A percentile compares a stretch with the other conserved stretches of the same genome.
These are phyloP conservation scores for Halesus radiatus DNA, from an alignment of 1,140 invertebrate genomes.

Conservation along the genomic window DNA sequence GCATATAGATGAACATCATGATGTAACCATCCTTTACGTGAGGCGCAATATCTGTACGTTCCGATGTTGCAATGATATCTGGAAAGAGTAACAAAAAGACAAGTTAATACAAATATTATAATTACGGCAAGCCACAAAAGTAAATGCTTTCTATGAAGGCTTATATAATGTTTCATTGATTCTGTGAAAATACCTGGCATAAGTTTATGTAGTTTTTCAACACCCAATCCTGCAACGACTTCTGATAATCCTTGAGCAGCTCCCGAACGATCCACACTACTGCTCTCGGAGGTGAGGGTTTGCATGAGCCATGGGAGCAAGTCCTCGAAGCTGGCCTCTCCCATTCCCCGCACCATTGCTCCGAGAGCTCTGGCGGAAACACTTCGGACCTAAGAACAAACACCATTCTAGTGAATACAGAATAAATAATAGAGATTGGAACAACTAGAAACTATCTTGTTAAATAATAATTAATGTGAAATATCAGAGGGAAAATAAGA, in stretches of 20 bases:
- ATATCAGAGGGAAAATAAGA: background rate
- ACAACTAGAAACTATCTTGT: too few relatives aligned
- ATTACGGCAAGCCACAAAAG: too few relatives aligned
- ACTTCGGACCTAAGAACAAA: slow-evolving; percentile 76
- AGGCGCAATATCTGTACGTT: slow-evolving; percentile 93
- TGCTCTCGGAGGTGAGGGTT: slow-evolving; percentile 95
- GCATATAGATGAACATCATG: slow-evolving; percentile 99
- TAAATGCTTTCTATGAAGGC: too few relatives aligned
- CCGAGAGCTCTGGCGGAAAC: slow-evolving; percentile 95
- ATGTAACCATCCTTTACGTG: slow-evolving; percentile 99
- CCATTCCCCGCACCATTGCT: slow-evolving; percentile 97
- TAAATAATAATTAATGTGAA: too few relatives aligned
- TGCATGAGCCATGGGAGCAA: slow-evolving; percentile 98
- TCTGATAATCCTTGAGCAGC: slow-evolving; percentile 97
- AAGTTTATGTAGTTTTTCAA: slow-evolving; percentile 94
- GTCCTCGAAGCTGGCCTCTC: slow-evolving; percentile 95
- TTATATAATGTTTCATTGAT: too few relatives aligned
- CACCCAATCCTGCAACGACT: slow-evolving; percentile 96
- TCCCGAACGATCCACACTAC: slow-evolving; percentile 96
- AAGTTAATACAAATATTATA: too few relatives aligned
- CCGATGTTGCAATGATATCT: slow-evolving; percentile 96
- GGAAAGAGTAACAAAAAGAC: slow-evolving; percentile 49
- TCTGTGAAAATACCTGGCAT: slow-evolving; percentile 80
- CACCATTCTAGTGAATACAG: too few relatives aligned
- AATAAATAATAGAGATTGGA: too few relatives aligned